Base-by-base conservation (phyloP, 2,888 invertebrate species). In the Hirtodrosophila alboralis region DNA sequence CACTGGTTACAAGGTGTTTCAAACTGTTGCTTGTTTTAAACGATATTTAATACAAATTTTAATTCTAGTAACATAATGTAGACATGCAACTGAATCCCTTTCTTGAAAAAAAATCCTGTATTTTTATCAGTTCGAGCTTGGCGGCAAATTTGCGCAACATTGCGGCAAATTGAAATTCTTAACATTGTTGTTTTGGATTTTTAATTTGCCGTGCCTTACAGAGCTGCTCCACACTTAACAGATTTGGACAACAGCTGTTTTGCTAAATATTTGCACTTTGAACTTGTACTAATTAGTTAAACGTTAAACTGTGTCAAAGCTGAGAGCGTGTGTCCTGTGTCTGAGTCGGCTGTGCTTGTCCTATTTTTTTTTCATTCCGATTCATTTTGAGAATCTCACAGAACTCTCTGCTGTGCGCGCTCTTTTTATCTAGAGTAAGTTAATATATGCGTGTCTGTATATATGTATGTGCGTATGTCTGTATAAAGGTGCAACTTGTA, bases 241-340 rank as follows among this genome's bases (percentile, higher is more conserved):
- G 41, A 18, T 1, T 14, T 2, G 7, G 10, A 28, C 43, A 68
- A 53, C 74, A 80, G 66, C 60, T 69, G 81, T 51, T 58, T 51
- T 44, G 21, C 41, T 26, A 34, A 43, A n/a, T 40, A 63, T 51
- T 28, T 74, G 64, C 56, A 72, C 79, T 85, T 79, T 79, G 84
- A 85, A 79, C 79, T 83, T 74, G 79, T 51, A 40, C 63, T 51
- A 37, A 48, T 67, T n/a, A n/a, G n/a, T 49, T 51, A 12, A n/a
- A n/a, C n/a, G 36, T 18, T 44, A 45, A 69, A 61, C 43, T 56
- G 61, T 67, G 66, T 23, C 75, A 79, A 61, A 47, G 47, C 52
- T 44, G 26, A 65, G 65, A 62, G 75, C 75, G 75, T 75, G 54
- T 84, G 83, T 68, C 51, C 45, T 48, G 58, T 47, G 45, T 37